Percentiles rank a stretch among this genome's conserved stretches.
Conservation (phyloP, 2,888 invertebrate genomes). For the Microdon myrmicae region DNA sequence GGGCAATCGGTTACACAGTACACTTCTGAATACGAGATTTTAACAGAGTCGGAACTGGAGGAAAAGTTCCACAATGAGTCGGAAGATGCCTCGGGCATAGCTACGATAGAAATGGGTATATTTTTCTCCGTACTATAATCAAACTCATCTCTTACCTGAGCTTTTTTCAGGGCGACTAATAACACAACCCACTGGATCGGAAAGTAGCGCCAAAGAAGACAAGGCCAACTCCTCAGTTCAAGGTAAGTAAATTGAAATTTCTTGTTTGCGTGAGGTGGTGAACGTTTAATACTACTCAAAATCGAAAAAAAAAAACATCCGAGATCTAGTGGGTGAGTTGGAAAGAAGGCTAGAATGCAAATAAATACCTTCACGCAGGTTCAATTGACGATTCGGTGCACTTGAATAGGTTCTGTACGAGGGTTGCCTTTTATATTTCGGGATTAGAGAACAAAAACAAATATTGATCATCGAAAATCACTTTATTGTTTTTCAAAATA, state of each 20-base stretch:
- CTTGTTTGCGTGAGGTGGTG: neutral
- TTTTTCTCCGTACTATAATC: too few species aligned
- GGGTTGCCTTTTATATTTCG: too few species aligned
- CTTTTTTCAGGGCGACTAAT: constrained; percentile 59
- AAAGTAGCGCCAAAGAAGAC: constrained; percentile 52
- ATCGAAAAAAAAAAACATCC: too few species aligned
- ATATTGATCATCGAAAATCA: too few species aligned
- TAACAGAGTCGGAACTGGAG: constrained; percentile 66
- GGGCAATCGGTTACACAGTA: constrained; percentile 64
- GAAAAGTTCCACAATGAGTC: constrained; percentile 62
- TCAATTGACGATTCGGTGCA: too few species aligned
- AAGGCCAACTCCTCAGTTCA: constrained; percentile 33
- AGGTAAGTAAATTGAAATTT: constrained; percentile 17
- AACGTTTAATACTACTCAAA: neutral
- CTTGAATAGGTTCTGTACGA: too few species aligned
- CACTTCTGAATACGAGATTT: constrained; percentile 65
- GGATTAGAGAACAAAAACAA: too few species aligned
- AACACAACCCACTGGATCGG: constrained; percentile 60
- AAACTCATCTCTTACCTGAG: neutral
- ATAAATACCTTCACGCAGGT: too few species aligned
- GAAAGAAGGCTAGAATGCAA: too few species aligned
- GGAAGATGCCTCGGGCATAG: constrained; percentile 61
- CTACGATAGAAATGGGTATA: constrained; percentile 64
- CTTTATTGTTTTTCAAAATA: too few species aligned
- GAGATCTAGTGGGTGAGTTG: too few species aligned